These are phyloP conservation scores for Megamerina dolium DNA, from an alignment of 2,888 invertebrate genomes.

Conservation along the genomic window DNA sequence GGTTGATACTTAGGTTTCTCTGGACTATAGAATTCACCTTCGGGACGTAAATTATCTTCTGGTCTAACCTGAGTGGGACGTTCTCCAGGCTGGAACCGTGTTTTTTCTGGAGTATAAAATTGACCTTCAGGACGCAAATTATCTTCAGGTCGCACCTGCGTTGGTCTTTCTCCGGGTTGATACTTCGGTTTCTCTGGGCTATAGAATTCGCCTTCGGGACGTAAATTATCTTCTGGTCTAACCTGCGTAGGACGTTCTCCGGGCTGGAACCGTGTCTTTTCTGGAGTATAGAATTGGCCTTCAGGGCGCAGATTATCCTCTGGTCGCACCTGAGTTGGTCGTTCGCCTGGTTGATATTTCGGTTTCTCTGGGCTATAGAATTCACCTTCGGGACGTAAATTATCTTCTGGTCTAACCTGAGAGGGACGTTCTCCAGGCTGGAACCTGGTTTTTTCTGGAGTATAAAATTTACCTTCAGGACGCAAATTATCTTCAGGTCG, in stretches of 20 bases:
- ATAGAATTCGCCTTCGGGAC: conserved; percentile 51
- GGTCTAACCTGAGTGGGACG: conserved; percentile 44
- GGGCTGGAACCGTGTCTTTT: conserved; percentile 46
- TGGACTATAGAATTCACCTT: conserved; percentile 50
- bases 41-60: conserved; percentile 53
- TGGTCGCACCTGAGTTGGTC: conserved; percentile 47
- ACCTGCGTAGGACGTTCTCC: conserved; percentile 51
- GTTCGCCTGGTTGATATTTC: conserved; percentile 48
- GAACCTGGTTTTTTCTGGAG: conserved; percentile 36
- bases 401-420: conserved; percentile 56
- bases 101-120: conserved; percentile 50
- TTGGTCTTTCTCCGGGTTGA: conserved; percentile 51
- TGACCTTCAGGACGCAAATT: conserved; percentile 57
- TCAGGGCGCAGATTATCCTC: conserved; percentile 53
- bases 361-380: conserved; percentile 43
- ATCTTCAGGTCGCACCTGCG: conserved; percentile 48
- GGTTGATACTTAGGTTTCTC: conserved; percentile 40
- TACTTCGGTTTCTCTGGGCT: conserved; percentile 46
- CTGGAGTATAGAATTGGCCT: conserved; percentile 48
- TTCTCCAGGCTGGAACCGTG: conserved; percentile 52
- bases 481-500: conserved; percentile 50
- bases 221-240: conserved; percentile 51
- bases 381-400: conserved; percentile 55
- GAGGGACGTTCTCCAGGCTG: conserved; percentile 51
- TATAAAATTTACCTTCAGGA: conserved; percentile 31